Evolutionary conservation across 1,140 invertebrate genomes (phyloP), one percentile per base, ranked within the genome.

Genomic region (Scaptomyza hsui): DNA sequence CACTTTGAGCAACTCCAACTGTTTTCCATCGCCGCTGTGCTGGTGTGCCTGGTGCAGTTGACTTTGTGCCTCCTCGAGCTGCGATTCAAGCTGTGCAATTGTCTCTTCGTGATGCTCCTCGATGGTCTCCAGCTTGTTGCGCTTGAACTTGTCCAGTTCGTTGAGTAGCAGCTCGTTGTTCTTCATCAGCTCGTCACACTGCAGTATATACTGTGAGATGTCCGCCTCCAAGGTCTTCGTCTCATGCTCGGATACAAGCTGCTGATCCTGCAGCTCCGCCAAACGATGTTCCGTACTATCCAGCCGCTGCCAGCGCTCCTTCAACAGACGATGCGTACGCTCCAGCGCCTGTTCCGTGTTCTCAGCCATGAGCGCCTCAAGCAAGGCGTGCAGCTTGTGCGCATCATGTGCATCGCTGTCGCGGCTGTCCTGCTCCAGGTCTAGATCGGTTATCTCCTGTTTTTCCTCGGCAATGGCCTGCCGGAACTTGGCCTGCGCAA

Each of bases 61-160:
- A 0, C 3, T 12, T n/a, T 70, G 67, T 1, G 60, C 92, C 71
- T 93, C 93, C 35, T 94, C 94, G 44, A 95, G 75, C 90, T 94
- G 94, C 0, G 91, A 91, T 89, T 95, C 94, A 72, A 95, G 82
- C 65, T 93, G 92, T 0, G 93, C 88, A 35, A 94, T 85, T 72
- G 93, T 94, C 67, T 95, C 94, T 91, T 95, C 94, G 78, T 94
- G 94, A 2, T 94, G 93, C 90, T 95, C 94, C 44, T 93, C 93
- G 51, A 95, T 95, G 7, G 94, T 94, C 78, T 95, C 93, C 51
- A 95, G 88, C 70, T 94, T 94, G 24, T 93, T 92, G 75, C 93
- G 93, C 89, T 94, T 94, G 57, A 93, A 92, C 18, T 92, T 92
- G 13, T 94, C 92, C 69, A 95, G 92, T 88, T 94, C 94, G 52